Conservation (phyloP, 2,797 vertebrate genomes). For the Thunnus albacares region DNA sequence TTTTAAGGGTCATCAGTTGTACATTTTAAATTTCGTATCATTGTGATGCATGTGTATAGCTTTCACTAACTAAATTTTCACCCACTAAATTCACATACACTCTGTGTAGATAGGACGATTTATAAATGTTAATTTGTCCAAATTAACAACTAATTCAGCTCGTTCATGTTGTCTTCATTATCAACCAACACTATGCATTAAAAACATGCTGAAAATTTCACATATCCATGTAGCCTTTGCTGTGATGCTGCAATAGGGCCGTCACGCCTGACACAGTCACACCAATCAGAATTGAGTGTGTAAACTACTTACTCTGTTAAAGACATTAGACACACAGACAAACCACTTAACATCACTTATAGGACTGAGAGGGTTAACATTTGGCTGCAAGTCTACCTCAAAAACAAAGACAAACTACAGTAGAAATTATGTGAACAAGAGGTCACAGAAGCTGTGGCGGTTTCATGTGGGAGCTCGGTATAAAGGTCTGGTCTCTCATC, state of each 20-base stretch:
- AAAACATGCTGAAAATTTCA: neutral
- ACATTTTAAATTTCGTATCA: too few species aligned
- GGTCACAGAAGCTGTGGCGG: slow-evolving; percentile 22
- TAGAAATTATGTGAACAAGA: slow-evolving; percentile 25
- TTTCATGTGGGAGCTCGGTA: slow-evolving; percentile 34
- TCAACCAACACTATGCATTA: neutral
- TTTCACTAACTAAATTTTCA: too few species aligned
- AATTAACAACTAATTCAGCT: too few species aligned
- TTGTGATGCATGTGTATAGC: too few species aligned
- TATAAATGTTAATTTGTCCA: neutral
- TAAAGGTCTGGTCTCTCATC: slow-evolving; percentile 20
- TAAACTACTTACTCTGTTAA: neutral
- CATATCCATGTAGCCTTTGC: neutral
- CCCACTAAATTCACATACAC: too few species aligned
- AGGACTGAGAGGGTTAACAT: neutral
- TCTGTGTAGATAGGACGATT: too few species aligned
- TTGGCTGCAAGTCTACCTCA: neutral
- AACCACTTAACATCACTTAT: neutral
- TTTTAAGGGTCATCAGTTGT: too few species aligned
- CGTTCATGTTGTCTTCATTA: neutral
- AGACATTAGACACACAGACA: neutral
- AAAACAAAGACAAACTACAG: slow-evolving; percentile 3
- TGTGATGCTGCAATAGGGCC: neutral
- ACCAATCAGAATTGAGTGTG: neutral
- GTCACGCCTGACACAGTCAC: neutral